phyloP scores from a whole-genome alignment of 2,113 vertebrate species.

The Platysternon megacephalum region DNA sequence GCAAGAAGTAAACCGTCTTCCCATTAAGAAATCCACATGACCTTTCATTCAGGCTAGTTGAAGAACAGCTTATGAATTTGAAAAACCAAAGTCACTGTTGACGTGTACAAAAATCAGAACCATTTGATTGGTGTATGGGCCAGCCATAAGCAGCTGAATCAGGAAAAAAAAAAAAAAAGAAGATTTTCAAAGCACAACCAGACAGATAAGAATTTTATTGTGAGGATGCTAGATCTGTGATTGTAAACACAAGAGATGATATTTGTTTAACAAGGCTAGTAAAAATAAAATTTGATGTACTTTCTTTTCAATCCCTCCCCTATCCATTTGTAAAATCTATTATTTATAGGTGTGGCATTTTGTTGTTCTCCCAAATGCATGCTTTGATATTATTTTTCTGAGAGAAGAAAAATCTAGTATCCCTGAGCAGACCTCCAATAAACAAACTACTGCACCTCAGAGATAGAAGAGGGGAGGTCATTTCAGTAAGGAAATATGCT shows the following conservation, averaged over 20 bases:
- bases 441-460: not conserved
- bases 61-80: not conserved
- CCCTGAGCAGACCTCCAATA: not conserved
- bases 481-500: not conserved
- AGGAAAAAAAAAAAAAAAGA: not conserved
- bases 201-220: not conserved
- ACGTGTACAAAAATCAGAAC: not conserved
- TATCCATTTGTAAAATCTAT: not conserved
- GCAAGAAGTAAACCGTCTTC: not conserved
- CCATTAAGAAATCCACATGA: not conserved
- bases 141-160: not conserved
- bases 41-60: not conserved
- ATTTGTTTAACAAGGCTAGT: not conserved
- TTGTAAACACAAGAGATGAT: not conserved
- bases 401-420: not conserved
- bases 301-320: not conserved
- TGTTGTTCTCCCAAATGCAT: not conserved
- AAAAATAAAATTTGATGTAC: not conserved
- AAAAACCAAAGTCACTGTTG: not conserved
- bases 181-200: not conserved
- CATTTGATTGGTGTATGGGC: not conserved
- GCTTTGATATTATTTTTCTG: not conserved
- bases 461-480: not conserved
- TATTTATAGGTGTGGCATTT: not conserved
- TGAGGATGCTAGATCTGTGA: fast-evolving